Evolutionary conservation across 2,888 invertebrate genomes (phyloP).

Genomic region (Hymenopus coronatus): DNA sequence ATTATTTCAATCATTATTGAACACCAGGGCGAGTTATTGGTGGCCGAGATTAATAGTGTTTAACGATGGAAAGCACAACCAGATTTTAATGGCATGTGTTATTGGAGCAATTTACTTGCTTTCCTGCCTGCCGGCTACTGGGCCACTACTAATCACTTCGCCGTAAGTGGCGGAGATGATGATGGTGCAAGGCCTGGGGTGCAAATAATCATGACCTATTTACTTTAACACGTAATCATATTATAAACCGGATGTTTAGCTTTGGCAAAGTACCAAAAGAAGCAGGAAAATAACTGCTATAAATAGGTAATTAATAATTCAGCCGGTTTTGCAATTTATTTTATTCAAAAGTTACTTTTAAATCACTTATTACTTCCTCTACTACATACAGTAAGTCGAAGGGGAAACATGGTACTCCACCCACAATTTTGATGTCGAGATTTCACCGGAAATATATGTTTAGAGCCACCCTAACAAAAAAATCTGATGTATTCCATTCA

Average conservation of each 20-base stretch:
- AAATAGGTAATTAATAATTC: not conserved
- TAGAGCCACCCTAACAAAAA: too few relatives aligned
- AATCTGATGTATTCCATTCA: too few relatives aligned
- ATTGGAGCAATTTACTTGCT: not conserved
- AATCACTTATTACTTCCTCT: too few relatives aligned
- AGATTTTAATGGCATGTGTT: not conserved
- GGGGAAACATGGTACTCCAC: too few relatives aligned
- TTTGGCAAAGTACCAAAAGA: not conserved
- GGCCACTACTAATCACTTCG: not conserved
- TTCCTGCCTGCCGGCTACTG: not conserved
- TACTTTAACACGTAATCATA: not conserved
- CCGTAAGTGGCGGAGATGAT: not conserved
- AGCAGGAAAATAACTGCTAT: not conserved
- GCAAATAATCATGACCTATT: not conserved
- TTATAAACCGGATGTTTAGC: not conserved
- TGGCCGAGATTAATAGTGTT: not conserved
- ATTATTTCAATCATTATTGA: not conserved
- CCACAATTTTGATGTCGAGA: too few relatives aligned
- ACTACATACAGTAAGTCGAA: too few relatives aligned
- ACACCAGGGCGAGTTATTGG: not conserved
- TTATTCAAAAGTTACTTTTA: not conserved
- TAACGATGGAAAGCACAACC: not conserved
- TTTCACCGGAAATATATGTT: too few relatives aligned
- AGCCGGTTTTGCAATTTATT: not conserved
- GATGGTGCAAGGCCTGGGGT: not conserved